These are phyloP conservation scores for Ichneumon xanthorius DNA, from an alignment of 2,888 invertebrate species.

Conservation along the genomic window DNA sequence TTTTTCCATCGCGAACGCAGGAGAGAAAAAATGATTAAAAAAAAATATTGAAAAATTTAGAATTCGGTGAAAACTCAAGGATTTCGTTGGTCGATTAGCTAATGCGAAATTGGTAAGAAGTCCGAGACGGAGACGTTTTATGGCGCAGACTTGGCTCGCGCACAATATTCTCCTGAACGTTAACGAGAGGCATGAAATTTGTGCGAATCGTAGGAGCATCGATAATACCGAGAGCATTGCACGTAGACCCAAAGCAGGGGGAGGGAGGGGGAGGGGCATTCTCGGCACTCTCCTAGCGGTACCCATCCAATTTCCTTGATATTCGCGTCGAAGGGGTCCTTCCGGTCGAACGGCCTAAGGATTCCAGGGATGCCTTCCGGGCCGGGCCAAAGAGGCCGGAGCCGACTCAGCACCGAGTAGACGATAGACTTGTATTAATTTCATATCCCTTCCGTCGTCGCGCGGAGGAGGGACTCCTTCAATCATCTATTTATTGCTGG, in stretches of 20 bases:
- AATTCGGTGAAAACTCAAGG: too few species aligned
- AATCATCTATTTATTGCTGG: slow-evolving; percentile 84
- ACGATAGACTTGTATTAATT: slow-evolving; percentile 83
- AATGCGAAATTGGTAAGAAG: background rate
- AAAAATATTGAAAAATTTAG: too few species aligned
- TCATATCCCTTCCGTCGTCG: slow-evolving; percentile 83
- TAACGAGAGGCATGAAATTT: slow-evolving; percentile 37
- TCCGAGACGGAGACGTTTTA: slow-evolving; percentile 8
- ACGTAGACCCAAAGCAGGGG: background rate
- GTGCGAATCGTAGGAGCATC: slow-evolving; percentile 45
- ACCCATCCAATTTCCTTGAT: slow-evolving; percentile 83
- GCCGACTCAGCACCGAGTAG: slow-evolving; percentile 68
- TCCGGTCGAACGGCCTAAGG: slow-evolving; percentile 82
- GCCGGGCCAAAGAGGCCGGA: slow-evolving; percentile 73
- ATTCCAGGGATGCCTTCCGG: slow-evolving; percentile 81
- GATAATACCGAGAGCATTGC: slow-evolving; percentile 54
- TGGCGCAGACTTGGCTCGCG: background rate
- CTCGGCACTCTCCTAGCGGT: slow-evolving; percentile 65
- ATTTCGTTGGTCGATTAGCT: too few species aligned
- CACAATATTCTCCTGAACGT: slow-evolving; percentile 28
- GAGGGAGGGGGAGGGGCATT: slow-evolving; percentile 24
- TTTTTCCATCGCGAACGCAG: too few species aligned
- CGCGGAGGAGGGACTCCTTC: slow-evolving; percentile 75
- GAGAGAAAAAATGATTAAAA: too few species aligned
- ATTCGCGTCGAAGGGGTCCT: slow-evolving; percentile 81